phyloP scores from a whole-genome alignment of 1,140 invertebrate genomes.

The Himalopsyche phryganea region DNA sequence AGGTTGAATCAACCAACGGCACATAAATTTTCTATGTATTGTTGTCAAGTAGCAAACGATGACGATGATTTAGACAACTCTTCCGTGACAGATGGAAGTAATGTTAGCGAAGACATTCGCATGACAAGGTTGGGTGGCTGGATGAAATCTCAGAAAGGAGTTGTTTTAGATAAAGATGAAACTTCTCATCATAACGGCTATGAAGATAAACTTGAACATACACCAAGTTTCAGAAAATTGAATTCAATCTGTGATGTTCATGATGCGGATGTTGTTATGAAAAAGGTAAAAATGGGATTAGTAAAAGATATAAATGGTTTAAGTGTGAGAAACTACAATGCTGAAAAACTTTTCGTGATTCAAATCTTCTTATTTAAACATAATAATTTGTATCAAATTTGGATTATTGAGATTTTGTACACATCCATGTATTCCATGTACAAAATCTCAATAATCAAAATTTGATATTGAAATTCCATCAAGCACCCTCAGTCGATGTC shows the following conservation, averaged over 20 bases:
- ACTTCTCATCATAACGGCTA: conserved; percentile 36
- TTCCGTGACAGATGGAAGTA: conserved; percentile 44
- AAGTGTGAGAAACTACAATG: no score
- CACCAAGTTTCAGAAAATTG: conserved; percentile 44
- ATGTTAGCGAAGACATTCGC: conserved; percentile 46
- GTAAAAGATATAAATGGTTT: no score
- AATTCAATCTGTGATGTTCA: conserved; percentile 21
- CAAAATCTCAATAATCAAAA: no score
- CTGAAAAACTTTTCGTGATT: no score
- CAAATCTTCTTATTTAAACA: no score
- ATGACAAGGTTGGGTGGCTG: conserved; percentile 47
- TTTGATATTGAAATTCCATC: no score
- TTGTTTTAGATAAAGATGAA: conserved; percentile 44
- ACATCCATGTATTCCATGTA: no score
- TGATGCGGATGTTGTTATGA: not conserved
- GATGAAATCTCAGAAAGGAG: conserved; percentile 42
- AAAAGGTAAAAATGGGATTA: no score
- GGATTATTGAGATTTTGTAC: no score
- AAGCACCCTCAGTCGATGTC: no score
- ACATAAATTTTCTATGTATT: conserved; percentile 64
- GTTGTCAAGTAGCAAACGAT: conserved; percentile 57
- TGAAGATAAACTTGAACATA: conserved; percentile 40
- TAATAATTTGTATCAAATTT: no score
- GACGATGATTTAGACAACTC: conserved; percentile 48
- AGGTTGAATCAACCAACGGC: conserved; percentile 61